Evolutionary conservation across 2,888 invertebrate species (phyloP).

Genomic region (Sceliomorpha sp.): DNA sequence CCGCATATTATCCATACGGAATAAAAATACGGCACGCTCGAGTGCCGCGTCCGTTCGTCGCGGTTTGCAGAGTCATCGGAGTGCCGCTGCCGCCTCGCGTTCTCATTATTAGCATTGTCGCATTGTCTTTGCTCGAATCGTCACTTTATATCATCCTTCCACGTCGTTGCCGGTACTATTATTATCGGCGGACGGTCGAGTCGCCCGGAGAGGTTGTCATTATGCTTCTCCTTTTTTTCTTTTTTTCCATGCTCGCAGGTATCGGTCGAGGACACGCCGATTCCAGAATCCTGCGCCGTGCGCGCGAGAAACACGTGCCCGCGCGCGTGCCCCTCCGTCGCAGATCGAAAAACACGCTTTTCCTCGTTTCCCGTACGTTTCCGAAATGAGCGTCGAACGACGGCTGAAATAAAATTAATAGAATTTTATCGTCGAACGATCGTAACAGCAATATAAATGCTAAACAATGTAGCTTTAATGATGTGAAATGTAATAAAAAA

Average conservation of each 20-base stretch:
- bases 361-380: constrained; percentile 33
- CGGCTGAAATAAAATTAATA: too few relatives aligned
- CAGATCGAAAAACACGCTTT: constrained; percentile 18
- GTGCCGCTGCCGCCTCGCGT: constrained; percentile 1
- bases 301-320: constrained; percentile 36
- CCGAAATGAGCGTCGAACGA: constrained; percentile 17
- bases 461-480: too few relatives aligned
- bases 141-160: constrained; percentile 8
- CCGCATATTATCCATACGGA: constrained; percentile 28
- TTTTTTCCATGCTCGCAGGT: constrained; percentile 41
- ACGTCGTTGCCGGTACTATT: constrained; percentile 14
- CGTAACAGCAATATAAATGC: too few relatives aligned
- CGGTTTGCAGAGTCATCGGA: constrained; percentile 8
- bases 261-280: constrained; percentile 49
- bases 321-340: constrained; percentile 41
- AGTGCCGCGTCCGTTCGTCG: constrained; percentile 46
- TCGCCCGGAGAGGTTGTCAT: not conserved
- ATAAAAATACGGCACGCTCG: constrained; percentile 42
- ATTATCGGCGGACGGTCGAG: constrained; percentile 38
- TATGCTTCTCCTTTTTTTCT: constrained; percentile 22
- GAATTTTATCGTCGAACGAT: too few relatives aligned
- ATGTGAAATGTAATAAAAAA: too few relatives aligned
- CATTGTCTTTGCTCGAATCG: constrained; percentile 27
- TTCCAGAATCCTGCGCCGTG: constrained; percentile 12
- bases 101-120: constrained; percentile 29